Evolutionary conservation across 2,888 invertebrate species (phyloP).

Genomic region (Spodoptera picta): DNA sequence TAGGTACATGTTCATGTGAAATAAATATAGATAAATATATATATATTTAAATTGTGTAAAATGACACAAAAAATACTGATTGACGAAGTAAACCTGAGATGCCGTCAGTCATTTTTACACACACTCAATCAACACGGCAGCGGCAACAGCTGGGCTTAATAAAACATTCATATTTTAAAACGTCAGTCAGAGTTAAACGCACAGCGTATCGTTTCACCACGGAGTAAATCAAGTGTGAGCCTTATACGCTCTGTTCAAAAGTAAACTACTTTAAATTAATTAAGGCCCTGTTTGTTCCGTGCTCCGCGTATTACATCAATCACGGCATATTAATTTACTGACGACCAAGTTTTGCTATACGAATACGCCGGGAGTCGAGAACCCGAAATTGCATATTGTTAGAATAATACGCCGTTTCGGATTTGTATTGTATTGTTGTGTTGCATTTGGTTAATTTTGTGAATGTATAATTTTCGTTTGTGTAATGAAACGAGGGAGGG

Average conservation of each 20-base stretch:
- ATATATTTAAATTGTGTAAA: no score
- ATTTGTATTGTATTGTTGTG: constrained; percentile 4
- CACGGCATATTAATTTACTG: constrained; percentile 62
- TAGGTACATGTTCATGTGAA: no score
- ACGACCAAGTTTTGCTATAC: constrained; percentile 42
- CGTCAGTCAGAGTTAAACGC: no score
- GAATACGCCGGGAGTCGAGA: constrained; percentile 45
- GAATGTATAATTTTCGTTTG: not conserved
- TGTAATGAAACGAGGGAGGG: no score
- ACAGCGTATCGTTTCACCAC: not conserved
- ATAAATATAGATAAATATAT: no score
- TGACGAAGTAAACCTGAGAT: no score
- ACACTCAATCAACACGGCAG: no score
- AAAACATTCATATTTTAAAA: no score
- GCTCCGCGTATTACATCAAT: constrained; percentile 62
- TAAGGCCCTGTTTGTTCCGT: constrained; percentile 52
- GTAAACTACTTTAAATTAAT: constrained; percentile 61
- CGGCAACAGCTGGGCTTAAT: no score
- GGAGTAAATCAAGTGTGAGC: constrained; percentile 19
- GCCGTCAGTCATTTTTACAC: no score
- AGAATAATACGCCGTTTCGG: constrained; percentile 28
- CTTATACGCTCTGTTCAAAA: constrained; percentile 45
- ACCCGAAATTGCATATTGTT: constrained; percentile 22
- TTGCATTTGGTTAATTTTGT: not conserved
- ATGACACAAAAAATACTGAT: no score